Conservation (phyloP, 2,888 invertebrate species). For the Caenorhabditis doughertyi region DNA sequence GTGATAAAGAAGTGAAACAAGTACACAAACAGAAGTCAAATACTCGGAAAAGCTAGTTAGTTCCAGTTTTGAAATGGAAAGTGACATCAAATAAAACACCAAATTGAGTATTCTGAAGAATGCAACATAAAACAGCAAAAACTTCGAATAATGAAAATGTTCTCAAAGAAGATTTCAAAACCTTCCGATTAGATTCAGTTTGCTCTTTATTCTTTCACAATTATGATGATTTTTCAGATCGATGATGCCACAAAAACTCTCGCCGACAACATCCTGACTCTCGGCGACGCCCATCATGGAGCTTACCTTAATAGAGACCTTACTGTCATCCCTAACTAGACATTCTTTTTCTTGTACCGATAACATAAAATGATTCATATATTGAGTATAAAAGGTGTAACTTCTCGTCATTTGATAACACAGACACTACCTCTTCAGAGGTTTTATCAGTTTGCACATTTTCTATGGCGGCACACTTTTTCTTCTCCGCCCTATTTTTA, state of each 20-base stretch:
- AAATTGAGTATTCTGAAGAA: too few species aligned
- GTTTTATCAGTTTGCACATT: not conserved
- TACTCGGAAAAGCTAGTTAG: too few species aligned
- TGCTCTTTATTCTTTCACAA: not conserved
- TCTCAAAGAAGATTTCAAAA: too few species aligned
- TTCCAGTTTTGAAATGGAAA: too few species aligned
- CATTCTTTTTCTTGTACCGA: not conserved
- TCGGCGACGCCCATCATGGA: slow-evolving; percentile 52
- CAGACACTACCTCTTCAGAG: slow-evolving; percentile 2
- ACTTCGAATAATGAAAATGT: too few species aligned
- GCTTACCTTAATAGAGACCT: slow-evolving; percentile 44
- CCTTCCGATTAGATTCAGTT: too few species aligned
- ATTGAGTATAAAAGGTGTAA: too few species aligned
- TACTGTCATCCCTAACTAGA: slow-evolving; percentile 50
- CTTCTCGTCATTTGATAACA: slow-evolving; percentile 28
- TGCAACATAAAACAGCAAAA: too few species aligned
- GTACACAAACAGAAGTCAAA: too few species aligned
- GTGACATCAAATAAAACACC: too few species aligned
- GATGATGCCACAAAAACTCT: slow-evolving; percentile 47
- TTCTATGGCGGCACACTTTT: not conserved
- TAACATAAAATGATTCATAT: slow-evolving; percentile 8
- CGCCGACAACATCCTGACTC: slow-evolving; percentile 40
- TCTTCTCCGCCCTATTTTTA: not conserved
- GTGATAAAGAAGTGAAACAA: too few species aligned
- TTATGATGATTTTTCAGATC: slow-evolving; percentile 44